A percentile compares a stretch with the other conserved stretches of the same genome.
Conservation (phyloP, 2,113 vertebrate species). For the Toxostoma redivivum region DNA sequence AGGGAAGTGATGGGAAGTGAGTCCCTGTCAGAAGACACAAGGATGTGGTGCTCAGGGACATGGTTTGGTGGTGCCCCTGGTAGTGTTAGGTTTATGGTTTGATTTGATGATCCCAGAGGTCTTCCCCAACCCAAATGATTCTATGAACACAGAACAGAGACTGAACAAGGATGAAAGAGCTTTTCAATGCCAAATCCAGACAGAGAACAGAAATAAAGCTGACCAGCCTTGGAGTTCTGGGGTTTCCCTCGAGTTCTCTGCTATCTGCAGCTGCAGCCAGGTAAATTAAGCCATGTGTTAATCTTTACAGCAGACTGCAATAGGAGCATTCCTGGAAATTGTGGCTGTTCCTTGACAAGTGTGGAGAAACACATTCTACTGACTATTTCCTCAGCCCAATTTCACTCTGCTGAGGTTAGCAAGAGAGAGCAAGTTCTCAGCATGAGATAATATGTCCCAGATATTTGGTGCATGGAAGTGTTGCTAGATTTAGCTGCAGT, state of each 20-base stretch:
- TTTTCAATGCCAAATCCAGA: background rate
- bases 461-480: background rate
- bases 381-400: background rate
- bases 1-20: background rate
- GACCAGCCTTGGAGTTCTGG: background rate
- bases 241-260: background rate
- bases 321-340: background rate
- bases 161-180: background rate
- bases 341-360: background rate
- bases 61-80: background rate
- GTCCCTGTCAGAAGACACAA: rapidly evolving
- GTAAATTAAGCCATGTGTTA: background rate
- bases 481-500: background rate
- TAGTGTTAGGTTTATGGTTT: background rate
- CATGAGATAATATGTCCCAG: background rate
- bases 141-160: background rate
- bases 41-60: background rate
- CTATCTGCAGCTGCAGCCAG: background rate
- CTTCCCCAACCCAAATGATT: background rate
- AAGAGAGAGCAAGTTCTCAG: background rate
- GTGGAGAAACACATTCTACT: background rate
- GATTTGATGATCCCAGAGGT: background rate
- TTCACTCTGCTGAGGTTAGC: background rate
- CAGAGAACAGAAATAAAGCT: background rate
- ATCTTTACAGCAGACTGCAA: background rate